Base-by-base conservation (phyloP, 2,113 vertebrate species). In the Microcebus griseorufus region DNA sequence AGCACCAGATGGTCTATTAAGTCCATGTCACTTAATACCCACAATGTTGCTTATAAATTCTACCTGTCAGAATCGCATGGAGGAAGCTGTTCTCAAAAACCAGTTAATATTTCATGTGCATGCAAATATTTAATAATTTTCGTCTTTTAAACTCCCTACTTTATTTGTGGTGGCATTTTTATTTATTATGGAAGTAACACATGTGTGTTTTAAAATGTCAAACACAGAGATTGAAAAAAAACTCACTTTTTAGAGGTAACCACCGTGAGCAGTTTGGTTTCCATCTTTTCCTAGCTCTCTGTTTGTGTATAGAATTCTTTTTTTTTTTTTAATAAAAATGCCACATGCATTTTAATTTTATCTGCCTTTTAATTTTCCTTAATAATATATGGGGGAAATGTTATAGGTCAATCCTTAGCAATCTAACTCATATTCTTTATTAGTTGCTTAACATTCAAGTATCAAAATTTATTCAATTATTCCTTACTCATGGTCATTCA, bases 11-110 rank as follows among this genome's bases (percentile, higher is more conserved):
- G 90, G 95, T 72, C 69, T 89, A 8, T 18, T 82, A 90, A 90
- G 67, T 91, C 37, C 70, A 29, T 55, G 86, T 79, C 62, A 97
- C 83, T 90, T 88, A 93, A 92, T 79, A 72, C 29, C 17, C 65
- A 70, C 84, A 67, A 37, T 12, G 51, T 2, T 82, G 39, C 72
- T 89, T 79, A 73, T 42, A 93, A 93, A 82, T 62, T 70, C 90
- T 17, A 81, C 13, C 34, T 42, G 6, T 72, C 82, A 62, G 27
- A 88, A 65, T 65, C 84, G 23, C 83, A 75, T 5, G 4, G 45
- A 45, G 4, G 53, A 78, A 93, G 22, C 14, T 51, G 67, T 60
- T 87, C 79, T 67, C 60, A 76, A 83, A 96, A 87, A 79, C 22
- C 37, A 76, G 37, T 37, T 37, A 65, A 37, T 9, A 53, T n/a